Conservation (phyloP, 2,888 invertebrate genomes). For the Thymelicus acteon region DNA sequence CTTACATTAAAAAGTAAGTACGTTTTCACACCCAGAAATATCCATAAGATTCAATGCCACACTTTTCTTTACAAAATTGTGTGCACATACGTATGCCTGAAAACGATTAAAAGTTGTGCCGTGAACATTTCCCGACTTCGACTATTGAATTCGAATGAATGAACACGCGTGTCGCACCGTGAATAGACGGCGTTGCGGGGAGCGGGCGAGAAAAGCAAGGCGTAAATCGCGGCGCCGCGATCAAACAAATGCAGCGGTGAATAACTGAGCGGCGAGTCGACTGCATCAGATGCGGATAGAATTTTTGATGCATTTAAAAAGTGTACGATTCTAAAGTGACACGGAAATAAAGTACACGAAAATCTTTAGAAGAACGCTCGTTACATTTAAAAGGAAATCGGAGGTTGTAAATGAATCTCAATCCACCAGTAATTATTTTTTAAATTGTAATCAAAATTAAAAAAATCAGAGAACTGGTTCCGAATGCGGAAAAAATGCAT, state of each 20-base stretch:
- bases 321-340: not conserved
- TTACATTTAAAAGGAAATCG: not conserved
- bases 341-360: not conserved
- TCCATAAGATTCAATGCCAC: not conserved
- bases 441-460: no score
- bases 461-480: no score
- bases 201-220: conserved; percentile 1
- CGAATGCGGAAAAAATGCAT: no score
- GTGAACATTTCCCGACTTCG: conserved; percentile 20
- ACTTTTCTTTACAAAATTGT: conserved; percentile 15
- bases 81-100: conserved; percentile 6
- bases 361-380: not conserved
- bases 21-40: conserved; percentile 2
- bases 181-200: conserved; percentile 14
- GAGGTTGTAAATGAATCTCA: no score
- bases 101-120: conserved; percentile 27
- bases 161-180: conserved; percentile 15
- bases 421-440: no score
- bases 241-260: conserved; percentile 34
- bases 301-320: conserved; percentile 9
- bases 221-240: conserved; percentile 22
- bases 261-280: conserved; percentile 23
- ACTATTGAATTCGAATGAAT: conserved; percentile 28
- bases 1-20: not conserved
- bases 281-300: conserved; percentile 4